Evolutionary conservation across 2,797 vertebrate genomes (phyloP).

Genomic region (Platyrinchus mystaceus): DNA sequence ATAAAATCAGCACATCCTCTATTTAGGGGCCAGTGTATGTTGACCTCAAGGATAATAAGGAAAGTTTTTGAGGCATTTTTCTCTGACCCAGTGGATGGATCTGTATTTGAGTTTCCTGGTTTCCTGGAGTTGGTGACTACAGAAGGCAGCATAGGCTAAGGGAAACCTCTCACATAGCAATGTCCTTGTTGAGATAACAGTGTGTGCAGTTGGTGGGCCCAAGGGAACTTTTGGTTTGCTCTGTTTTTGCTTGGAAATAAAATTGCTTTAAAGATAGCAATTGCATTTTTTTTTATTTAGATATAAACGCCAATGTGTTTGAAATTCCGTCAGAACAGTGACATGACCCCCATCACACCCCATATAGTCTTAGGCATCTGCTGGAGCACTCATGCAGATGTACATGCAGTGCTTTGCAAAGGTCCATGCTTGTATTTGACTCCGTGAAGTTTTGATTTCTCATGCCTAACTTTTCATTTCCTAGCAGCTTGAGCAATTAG

Average conservation of each 20-base stretch:
- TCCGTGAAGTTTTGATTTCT: neutral
- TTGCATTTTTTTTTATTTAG: neutral
- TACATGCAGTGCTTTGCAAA: neutral
- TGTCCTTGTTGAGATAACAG: neutral
- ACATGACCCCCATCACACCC: neutral
- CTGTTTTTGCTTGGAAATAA: neutral
- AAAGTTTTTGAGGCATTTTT: neutral
- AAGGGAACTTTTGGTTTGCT: neutral
- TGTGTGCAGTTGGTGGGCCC: rapidly evolving
- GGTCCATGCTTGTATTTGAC: neutral
- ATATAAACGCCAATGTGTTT: neutral
- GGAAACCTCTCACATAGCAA: neutral
- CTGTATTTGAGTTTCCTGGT: neutral
- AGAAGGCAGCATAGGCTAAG: neutral
- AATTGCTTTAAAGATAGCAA: neutral
- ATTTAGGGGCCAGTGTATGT: neutral
- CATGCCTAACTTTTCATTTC: neutral
- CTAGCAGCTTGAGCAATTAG: neutral
- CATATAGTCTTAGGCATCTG: neutral
- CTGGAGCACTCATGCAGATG: neutral
- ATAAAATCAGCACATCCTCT: neutral
- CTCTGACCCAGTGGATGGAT: neutral
- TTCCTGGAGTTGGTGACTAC: neutral
- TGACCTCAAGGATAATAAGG: neutral
- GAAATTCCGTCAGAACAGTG: neutral